Evolutionary conservation across 2,888 invertebrate genomes (phyloP).

Genomic region (Dicycla oo): DNA sequence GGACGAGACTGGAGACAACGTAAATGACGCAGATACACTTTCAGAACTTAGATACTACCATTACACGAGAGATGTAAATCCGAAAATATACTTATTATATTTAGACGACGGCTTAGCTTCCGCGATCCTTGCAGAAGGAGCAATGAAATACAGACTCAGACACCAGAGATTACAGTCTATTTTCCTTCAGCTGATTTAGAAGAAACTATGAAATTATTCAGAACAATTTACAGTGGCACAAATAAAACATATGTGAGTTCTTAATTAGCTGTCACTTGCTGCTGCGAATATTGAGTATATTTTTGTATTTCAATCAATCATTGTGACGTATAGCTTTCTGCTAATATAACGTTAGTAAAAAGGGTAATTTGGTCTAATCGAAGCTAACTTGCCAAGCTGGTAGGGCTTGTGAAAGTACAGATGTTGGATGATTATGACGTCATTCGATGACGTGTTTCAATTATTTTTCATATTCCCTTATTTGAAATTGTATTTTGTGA

Average conservation of each 20-base stretch:
- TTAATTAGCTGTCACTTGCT: slow-evolving; percentile 69
- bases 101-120: slow-evolving; percentile 76
- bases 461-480: slow-evolving; percentile 6
- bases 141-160: slow-evolving; percentile 59
- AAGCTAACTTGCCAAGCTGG: slow-evolving; percentile 26
- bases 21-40: slow-evolving; percentile 66
- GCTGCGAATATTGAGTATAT: slow-evolving; percentile 61
- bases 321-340: slow-evolving; percentile 53
- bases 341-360: slow-evolving; percentile 43
- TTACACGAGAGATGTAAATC: slow-evolving; percentile 68
- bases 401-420: slow-evolving; percentile 38
- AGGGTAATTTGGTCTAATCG: slow-evolving; percentile 30
- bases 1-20: slow-evolving; percentile 37
- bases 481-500: slow-evolving; percentile 28
- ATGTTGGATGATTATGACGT: slow-evolving; percentile 39
- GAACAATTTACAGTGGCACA: slow-evolving; percentile 71
- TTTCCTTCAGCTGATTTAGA: slow-evolving; percentile 49
- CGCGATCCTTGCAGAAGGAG: slow-evolving; percentile 70
- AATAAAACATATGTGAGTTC: slow-evolving; percentile 72
- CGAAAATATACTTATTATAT: slow-evolving; percentile 77
- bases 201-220: slow-evolving; percentile 64
- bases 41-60: slow-evolving; percentile 67
- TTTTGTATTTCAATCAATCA: slow-evolving; percentile 63
- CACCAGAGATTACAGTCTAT: slow-evolving; percentile 54
- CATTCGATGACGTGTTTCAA: slow-evolving; percentile 29